Base-by-base conservation (phyloP, 2,888 invertebrate species). In the Trypoxylon attenuatum region DNA sequence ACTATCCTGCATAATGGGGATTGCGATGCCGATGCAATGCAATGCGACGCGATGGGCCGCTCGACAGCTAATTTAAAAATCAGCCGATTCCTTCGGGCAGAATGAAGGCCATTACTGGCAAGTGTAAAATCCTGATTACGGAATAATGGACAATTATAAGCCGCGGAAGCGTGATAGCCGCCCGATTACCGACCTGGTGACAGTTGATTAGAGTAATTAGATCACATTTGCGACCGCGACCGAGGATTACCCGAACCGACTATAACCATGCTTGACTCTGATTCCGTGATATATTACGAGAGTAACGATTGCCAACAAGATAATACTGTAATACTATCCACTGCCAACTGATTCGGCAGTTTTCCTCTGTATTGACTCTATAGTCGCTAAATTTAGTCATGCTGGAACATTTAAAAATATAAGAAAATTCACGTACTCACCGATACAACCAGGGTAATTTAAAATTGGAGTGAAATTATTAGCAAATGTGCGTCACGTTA, bases 121-220 rank as follows among this genome's bases (percentile, higher is more conserved):
- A 6, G 41, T 19, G 59, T 41, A 56, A 51, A 49, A 64, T 60
- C 62, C 56, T 60, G 57, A 51, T 69, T 58, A 65, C 25, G 42
- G 43, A 22, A 50, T 68, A 69, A 75, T 65, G 41, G 65, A 49
- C 54, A 64, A 59, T 65, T 55, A 65, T 54, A 55, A 38, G 43
- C 23, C 39, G 46, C 38, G 47, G 55, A 39, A 45, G 39, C 47
- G 47, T 49, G 55, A 71, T 57, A 49, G 19, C 23, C 42, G 49
- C 39, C 72, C 72, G 69, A 72, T 73, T 75, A 75, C 71, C n/a
- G 59, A 71, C 50, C 60, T 53, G 65, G 50, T 57, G 72, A 73
- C 73, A 69, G 65, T 76, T 72, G 65, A 73, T 73, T 72, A 73
- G 64, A 56, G 75, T 65, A 73, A 73, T 73, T 74, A 73, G 66